Evolutionary conservation across 2,797 vertebrate genomes (phyloP), one percentile per base, ranked within the genome.

Genomic region (Sarcophilus harrisii): DNA sequence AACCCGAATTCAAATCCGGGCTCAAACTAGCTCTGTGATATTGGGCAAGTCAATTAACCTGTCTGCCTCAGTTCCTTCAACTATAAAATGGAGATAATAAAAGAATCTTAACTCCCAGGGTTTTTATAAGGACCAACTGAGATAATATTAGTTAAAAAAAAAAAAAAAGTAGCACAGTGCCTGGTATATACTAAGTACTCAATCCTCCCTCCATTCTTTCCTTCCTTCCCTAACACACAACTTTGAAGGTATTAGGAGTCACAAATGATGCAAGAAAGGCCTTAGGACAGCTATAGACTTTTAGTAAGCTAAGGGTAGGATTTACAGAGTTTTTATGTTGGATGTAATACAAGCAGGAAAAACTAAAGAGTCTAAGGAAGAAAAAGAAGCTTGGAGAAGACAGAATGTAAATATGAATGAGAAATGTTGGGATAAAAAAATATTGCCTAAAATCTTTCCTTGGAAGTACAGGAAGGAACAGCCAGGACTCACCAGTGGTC

Each of bases 401-500:
- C 18, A 18, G 24, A 45, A 58, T 90, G 45, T 91, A 54, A 90
- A 91, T n/a, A 18, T 49, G 12, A 87, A 90, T 89, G 58, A 29
- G 96, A 54, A 57, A 55, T 45, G 13, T 9, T 57, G 54, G 12
- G 57, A 90, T 52, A 16, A 52, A 91, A n/a, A 90, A 57, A 91
- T 92, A 62, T 60, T 54, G n/a, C 62, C 45, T 59, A 1, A 5
- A 0, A 45, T 91, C 62, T 28, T 49, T 73, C 5, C 1, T 57
- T 57, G 90, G 28, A 59, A 30, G 52, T 12, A 49, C 24, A 11
- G 38, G 91, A 90, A 91, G 58, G 45, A 94, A 58, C 0, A 30
- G 55, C 92, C 28, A 45, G 91, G 14, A 97, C 99, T 99, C 98
- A 99, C 99, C 99, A 99, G 98, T 99, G 99, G 96, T 99, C 98